These are phyloP conservation scores for Monarcha castaneiventris DNA, from an alignment of 2,113 vertebrate genomes.

Conservation along the genomic window DNA sequence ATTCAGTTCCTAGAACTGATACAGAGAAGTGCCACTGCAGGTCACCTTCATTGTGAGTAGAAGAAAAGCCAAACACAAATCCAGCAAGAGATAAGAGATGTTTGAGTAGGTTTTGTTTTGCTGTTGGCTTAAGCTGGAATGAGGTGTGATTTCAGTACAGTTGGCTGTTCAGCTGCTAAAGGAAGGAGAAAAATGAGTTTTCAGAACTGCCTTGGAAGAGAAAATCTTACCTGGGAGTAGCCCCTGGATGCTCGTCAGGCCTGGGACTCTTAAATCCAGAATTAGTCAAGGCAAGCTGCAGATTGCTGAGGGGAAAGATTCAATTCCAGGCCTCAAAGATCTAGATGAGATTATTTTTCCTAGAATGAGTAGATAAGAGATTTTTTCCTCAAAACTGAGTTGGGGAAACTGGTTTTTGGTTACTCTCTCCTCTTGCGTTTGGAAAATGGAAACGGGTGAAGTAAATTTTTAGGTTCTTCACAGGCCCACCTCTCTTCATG, in stretches of 20 bases:
- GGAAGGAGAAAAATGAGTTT: neutral
- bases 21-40: neutral
- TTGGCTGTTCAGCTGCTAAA: neutral
- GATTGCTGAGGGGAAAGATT: neutral
- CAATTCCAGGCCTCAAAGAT: neutral
- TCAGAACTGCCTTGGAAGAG: neutral
- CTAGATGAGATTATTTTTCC: neutral
- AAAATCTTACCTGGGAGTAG: neutral
- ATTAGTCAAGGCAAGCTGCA: neutral
- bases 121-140: neutral
- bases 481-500: neutral
- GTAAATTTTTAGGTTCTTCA: neutral
- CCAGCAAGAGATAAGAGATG: neutral
- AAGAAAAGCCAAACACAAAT: neutral
- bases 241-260: neutral
- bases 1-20: neutral
- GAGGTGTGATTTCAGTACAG: neutral
- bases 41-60: neutral
- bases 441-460: neutral
- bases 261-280: neutral
- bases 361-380: neutral
- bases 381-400: neutral
- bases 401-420: accelerated
- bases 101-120: neutral
- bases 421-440: neutral